A percentile compares a stretch with the other conserved stretches of the same genome.
These are phyloP conservation scores for Synchiropus splendidus DNA, from an alignment of 2,113 vertebrate species.

Conservation along the genomic window DNA sequence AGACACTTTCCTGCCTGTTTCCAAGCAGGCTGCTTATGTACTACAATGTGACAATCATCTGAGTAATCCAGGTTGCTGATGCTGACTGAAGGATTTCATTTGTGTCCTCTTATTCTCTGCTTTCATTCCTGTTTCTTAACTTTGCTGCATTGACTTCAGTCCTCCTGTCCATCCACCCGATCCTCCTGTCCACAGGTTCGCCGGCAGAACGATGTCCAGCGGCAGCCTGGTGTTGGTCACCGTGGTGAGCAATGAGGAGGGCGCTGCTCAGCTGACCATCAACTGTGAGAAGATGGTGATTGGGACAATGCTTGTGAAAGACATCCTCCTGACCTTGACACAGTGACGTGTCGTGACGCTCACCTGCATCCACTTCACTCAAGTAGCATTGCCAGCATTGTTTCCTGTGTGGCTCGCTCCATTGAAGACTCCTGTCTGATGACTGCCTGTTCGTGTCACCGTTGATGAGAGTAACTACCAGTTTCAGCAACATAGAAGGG, in stretches of 20 bases:
- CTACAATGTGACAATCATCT: too few species aligned
- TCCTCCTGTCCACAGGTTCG: slow-evolving; percentile 75
- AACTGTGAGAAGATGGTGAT: slow-evolving; percentile 99
- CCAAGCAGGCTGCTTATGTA: background rate
- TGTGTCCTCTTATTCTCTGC: background rate
- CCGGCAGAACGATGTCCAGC: slow-evolving; percentile 81
- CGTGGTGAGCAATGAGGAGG: slow-evolving; percentile 67
- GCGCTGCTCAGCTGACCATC: slow-evolving; percentile 74
- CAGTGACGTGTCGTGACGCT: slow-evolving; percentile 61
- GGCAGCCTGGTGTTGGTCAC: slow-evolving; percentile 86
- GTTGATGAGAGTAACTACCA: too few species aligned
- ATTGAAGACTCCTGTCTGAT: too few species aligned
- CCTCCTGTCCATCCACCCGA: slow-evolving; percentile 51
- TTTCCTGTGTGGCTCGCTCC: too few species aligned
- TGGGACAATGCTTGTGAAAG: slow-evolving; percentile 93
- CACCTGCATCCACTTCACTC: background rate
- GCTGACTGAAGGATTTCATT: too few species aligned
- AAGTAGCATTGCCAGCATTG: too few species aligned
- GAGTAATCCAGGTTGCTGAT: too few species aligned
- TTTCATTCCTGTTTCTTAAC: slow-evolving; percentile 4
- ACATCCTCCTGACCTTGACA: slow-evolving; percentile 79
- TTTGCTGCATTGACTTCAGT: slow-evolving; percentile 55
- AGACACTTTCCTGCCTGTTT: background rate
- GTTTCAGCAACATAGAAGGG: too few species aligned
- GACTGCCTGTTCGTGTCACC: too few species aligned